Evolutionary conservation across 2,797 vertebrate species (phyloP).

Genomic region (Acanthopagrus latus): DNA sequence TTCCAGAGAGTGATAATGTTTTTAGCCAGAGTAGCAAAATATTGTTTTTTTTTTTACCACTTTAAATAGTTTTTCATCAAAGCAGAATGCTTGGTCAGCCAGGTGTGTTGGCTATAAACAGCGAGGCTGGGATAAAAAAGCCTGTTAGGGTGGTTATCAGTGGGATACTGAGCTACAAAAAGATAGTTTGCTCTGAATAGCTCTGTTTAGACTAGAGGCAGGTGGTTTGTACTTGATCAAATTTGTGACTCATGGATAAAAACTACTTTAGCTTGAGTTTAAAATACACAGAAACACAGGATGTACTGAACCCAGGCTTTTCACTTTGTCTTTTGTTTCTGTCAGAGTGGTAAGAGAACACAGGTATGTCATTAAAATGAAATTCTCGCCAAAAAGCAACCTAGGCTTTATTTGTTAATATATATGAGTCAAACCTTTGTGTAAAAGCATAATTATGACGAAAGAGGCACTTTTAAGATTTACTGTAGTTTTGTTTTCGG

Average conservation of each 20-base stretch:
- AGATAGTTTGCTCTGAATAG: constrained; percentile 20
- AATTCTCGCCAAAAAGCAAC: too few species aligned
- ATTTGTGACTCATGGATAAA: constrained; percentile 15
- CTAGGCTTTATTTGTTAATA: too few species aligned
- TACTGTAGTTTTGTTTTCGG: too few species aligned
- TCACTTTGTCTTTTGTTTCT: background rate
- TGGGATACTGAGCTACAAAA: constrained; percentile 19
- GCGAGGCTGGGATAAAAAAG: constrained; percentile 13
- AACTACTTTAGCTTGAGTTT: background rate
- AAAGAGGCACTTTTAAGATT: too few species aligned
- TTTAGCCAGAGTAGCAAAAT: constrained; percentile 13
- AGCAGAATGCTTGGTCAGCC: constrained; percentile 25
- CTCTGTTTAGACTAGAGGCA: constrained; percentile 13
- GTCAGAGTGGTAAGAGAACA: background rate
- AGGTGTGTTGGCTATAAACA: constrained; percentile 43
- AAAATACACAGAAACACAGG: constrained; percentile 15
- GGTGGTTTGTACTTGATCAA: constrained; percentile 6
- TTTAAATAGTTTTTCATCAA: constrained; percentile 32
- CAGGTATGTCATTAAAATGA: background rate
- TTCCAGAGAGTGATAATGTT: background rate
- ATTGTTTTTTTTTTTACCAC: background rate
- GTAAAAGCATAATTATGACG: too few species aligned
- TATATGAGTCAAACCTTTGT: too few species aligned
- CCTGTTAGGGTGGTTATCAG: constrained; percentile 34
- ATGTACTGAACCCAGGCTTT: background rate